Conservation (phyloP, 2,113 vertebrate genomes). For the Osmerus mordax region DNA sequence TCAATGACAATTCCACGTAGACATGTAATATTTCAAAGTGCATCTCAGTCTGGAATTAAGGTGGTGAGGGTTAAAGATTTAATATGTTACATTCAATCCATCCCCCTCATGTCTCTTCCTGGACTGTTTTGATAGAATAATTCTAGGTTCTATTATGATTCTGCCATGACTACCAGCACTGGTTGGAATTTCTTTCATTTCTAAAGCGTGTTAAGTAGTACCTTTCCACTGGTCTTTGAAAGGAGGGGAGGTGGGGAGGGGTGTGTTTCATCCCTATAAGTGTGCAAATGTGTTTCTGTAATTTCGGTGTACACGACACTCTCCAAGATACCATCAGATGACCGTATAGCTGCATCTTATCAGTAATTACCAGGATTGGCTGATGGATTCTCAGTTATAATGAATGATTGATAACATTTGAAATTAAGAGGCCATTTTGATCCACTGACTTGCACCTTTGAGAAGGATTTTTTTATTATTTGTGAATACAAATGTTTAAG, state of each 20-base stretch:
- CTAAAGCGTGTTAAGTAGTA: constrained; percentile 67
- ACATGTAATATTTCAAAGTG: constrained; percentile 41
- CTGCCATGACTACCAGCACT: constrained; percentile 62
- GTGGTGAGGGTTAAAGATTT: constrained; percentile 54
- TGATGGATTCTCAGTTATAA: constrained; percentile 68
- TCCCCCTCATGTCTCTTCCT: constrained; percentile 37
- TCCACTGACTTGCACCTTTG: constrained; percentile 39
- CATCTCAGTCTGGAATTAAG: constrained; percentile 29
- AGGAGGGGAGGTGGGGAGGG: constrained; percentile 31
- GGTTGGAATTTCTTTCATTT: constrained; percentile 70
- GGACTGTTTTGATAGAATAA: constrained; percentile 75
- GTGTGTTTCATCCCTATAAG: constrained; percentile 58
- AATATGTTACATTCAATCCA: constrained; percentile 59
- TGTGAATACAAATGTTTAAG: constrained; percentile 73
- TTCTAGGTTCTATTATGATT: constrained; percentile 73
- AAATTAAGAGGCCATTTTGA: constrained; percentile 56
- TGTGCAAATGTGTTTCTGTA: constrained; percentile 68
- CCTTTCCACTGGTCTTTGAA: constrained; percentile 59
- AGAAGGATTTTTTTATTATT: constrained; percentile 49
- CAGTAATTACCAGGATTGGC: constrained; percentile 73
- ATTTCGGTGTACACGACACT: constrained; percentile 34
- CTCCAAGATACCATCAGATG: constrained; percentile 49
- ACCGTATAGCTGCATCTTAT: constrained; percentile 62
- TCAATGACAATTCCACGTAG: constrained; percentile 30
- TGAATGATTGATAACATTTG: constrained; percentile 71